Evolutionary conservation across 2,888 invertebrate genomes (phyloP).

Genomic region (Nephrotoma guestfalica): DNA sequence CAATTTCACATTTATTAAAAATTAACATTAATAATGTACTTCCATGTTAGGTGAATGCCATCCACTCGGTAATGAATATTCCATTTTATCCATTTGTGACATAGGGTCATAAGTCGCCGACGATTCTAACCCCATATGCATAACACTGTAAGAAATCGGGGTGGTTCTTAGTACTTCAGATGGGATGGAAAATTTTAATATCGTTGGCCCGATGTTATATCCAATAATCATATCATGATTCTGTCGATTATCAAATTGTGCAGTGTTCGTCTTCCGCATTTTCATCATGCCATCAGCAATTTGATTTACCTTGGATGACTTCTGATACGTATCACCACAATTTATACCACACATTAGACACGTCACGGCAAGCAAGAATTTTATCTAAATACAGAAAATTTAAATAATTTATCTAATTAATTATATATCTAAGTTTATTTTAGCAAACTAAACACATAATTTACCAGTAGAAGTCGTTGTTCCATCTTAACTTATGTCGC

Average conservation of each 20-base stretch:
- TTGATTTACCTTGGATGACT: background rate
- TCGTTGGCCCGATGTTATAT: background rate
- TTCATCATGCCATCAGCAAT: background rate
- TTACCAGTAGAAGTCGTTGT: background rate
- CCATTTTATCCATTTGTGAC: background rate
- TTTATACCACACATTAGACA: background rate
- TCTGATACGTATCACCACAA: background rate
- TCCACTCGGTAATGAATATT: background rate
- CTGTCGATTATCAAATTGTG: background rate
- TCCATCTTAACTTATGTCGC: background rate
- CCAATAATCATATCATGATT: background rate
- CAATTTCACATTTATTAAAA: too few relatives aligned
- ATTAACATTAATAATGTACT: too few relatives aligned
- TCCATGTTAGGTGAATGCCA: too few relatives aligned
- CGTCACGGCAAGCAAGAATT: background rate
- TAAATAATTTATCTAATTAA: background rate
- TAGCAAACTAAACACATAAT: background rate
- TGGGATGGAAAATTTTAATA: background rate
- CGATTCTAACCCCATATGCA: background rate
- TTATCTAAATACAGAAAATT: background rate
- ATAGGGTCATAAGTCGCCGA: background rate
- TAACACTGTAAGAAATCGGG: background rate
- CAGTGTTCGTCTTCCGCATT: background rate
- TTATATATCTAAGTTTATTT: background rate
- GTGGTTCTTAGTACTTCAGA: background rate